A percentile compares a stretch with the other conserved stretches of the same genome.
Conservation (phyloP, 2,797 vertebrate genomes). For the Poecilia picta region DNA sequence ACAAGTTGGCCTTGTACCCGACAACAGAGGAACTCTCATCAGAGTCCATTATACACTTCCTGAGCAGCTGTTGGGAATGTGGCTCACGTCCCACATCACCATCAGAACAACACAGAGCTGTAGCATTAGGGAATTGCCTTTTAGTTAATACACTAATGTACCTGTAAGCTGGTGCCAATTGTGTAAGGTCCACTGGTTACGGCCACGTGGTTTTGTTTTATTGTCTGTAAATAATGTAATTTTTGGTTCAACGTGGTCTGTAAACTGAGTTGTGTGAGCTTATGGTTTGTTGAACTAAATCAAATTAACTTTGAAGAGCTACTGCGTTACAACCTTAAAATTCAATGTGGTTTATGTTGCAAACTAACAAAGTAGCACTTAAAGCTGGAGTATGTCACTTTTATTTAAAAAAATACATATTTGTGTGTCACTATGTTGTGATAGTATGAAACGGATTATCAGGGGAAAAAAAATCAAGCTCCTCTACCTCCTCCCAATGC, state of each 20-base stretch:
- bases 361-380: neutral
- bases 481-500: too few species aligned
- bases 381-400: neutral
- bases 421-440: too few species aligned
- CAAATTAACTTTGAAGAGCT: neutral
- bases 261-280: slow-evolving; percentile 29
- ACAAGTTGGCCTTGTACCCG: slow-evolving; percentile 1
- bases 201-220: slow-evolving; percentile 30
- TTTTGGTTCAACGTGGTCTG: slow-evolving; percentile 14
- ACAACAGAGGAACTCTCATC: slow-evolving; percentile 14
- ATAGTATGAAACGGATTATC: too few species aligned
- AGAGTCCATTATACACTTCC: slow-evolving; percentile 24
- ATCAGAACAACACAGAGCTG: slow-evolving; percentile 1
- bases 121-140: slow-evolving; percentile 65
- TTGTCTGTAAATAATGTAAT: slow-evolving; percentile 23
- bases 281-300: neutral
- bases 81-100: slow-evolving; percentile 35
- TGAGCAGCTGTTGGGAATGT: slow-evolving; percentile 24
- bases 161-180: slow-evolving; percentile 67
- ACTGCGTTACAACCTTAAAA: neutral
- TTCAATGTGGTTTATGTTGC: neutral
- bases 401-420: too few species aligned
- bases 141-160: slow-evolving; percentile 73
- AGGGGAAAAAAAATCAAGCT: too few species aligned
- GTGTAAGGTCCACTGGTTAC: slow-evolving; percentile 52